Conservation (phyloP, 2,113 vertebrate genomes). For the Pangasianodon hypophthalmus region DNA sequence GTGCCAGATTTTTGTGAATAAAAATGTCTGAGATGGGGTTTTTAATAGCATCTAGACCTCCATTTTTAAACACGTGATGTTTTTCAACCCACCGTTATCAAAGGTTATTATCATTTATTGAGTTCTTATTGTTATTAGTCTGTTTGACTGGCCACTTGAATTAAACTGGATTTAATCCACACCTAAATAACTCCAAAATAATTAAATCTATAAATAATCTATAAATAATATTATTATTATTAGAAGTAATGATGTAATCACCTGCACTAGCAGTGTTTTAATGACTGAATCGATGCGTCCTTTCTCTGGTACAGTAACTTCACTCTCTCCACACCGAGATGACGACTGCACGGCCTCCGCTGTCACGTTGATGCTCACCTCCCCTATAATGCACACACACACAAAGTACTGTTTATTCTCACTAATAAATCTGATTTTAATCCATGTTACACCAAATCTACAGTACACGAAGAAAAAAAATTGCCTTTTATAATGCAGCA, state of each 20-base stretch:
- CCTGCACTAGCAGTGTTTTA: slow-evolving; percentile 77
- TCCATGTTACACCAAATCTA: no score
- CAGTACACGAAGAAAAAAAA: no score
- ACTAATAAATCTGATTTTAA: background rate
- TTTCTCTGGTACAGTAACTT: slow-evolving; percentile 63
- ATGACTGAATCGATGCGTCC: slow-evolving; percentile 75
- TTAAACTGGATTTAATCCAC: background rate
- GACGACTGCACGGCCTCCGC: slow-evolving; percentile 68
- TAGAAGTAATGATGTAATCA: slow-evolving; percentile 53
- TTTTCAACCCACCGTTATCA: background rate
- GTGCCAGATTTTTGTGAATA: background rate
- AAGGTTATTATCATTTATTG: background rate
- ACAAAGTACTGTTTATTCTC: background rate
- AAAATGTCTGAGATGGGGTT: background rate
- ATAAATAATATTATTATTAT: background rate
- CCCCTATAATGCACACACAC: slow-evolving; percentile 63
- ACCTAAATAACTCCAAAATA: background rate
- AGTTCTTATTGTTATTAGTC: background rate
- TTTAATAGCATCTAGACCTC: background rate
- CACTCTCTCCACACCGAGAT: slow-evolving; percentile 65
- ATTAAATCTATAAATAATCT: background rate
- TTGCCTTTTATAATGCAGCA: background rate
- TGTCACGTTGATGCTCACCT: slow-evolving; percentile 72
- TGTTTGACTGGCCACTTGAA: background rate
- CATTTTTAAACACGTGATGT: background rate